These are phyloP conservation scores for Brotula barbata DNA, from an alignment of 2,797 vertebrate genomes.

Conservation along the genomic window DNA sequence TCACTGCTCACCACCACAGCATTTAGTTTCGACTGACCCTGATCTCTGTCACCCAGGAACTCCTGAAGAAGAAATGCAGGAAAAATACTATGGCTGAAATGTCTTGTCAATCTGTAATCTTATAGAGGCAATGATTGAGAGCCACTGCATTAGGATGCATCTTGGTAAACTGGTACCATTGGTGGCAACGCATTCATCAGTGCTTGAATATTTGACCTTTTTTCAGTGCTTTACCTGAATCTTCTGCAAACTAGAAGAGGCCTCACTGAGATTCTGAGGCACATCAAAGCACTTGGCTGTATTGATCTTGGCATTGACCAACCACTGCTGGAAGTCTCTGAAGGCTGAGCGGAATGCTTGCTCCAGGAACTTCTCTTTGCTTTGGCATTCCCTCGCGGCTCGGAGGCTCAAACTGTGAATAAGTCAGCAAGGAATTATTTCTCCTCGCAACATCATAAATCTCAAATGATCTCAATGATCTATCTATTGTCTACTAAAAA, in stretches of 20 bases:
- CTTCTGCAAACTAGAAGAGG: slow-evolving; percentile 86
- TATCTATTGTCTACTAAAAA: too few relatives aligned
- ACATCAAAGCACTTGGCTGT: slow-evolving; percentile 94
- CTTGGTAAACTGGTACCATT: too few relatives aligned
- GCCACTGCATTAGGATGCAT: too few relatives aligned
- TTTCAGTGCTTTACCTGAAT: slow-evolving; percentile 86
- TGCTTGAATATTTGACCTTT: background rate
- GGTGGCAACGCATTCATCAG: background rate
- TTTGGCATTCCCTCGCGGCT: slow-evolving; percentile 90
- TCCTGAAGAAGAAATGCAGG: slow-evolving; percentile 74
- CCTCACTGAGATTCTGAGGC: slow-evolving; percentile 88
- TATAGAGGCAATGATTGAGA: too few relatives aligned
- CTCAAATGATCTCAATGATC: too few relatives aligned
- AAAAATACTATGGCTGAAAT: background rate
- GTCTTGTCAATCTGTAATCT: too few relatives aligned
- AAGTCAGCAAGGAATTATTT: background rate
- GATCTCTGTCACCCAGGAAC: slow-evolving; percentile 87
- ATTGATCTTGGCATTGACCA: slow-evolving; percentile 90
- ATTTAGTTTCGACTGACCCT: slow-evolving; percentile 87
- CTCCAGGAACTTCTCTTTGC: slow-evolving; percentile 91
- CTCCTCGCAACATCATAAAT: background rate
- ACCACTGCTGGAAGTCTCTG: slow-evolving; percentile 95
- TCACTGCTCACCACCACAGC: slow-evolving; percentile 82
- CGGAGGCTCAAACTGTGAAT: slow-evolving; percentile 87
- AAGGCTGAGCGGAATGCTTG: slow-evolving; percentile 86